phyloP scores from a whole-genome alignment of 2,113 vertebrate species.

The Echinops telfairi region DNA sequence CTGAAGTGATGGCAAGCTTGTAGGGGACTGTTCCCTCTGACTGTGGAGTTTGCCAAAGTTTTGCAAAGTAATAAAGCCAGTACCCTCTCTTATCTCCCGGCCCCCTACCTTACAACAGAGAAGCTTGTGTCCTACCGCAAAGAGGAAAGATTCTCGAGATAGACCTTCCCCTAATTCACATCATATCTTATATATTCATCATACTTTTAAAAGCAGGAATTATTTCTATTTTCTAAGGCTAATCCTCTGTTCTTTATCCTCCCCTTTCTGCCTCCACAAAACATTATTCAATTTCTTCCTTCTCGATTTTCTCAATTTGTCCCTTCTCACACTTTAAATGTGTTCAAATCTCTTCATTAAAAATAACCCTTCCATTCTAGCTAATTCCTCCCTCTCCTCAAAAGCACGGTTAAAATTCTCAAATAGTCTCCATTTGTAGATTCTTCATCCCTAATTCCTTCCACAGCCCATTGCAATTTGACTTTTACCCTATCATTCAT shows the following conservation, averaged over 20 bases:
- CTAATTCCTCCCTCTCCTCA: neutral
- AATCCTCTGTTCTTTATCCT: neutral
- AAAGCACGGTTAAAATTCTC: conserved; percentile 41
- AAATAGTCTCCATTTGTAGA: conserved; percentile 4
- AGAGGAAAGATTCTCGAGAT: conserved; percentile 25
- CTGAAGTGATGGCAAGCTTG: neutral
- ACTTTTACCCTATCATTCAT: neutral
- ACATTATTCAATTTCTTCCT: conserved; percentile 8
- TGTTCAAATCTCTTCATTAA: conserved; percentile 8
- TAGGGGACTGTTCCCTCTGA: neutral
- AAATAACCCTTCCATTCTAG: neutral
- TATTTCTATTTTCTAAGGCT: neutral
- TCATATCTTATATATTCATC: neutral
- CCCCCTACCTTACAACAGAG: neutral
- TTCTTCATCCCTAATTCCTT: neutral
- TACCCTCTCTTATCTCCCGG: neutral
- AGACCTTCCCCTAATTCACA: neutral
- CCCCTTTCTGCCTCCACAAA: neutral
- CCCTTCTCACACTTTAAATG: conserved; percentile 8
- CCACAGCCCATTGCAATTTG: neutral
- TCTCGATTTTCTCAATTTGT: conserved; percentile 37
- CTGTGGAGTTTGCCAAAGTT: neutral
- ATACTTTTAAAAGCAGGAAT: neutral
- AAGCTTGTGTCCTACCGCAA: neutral
- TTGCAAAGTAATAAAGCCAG: neutral